Evolutionary conservation across 2,113 vertebrate genomes (phyloP).

Genomic region (Hypocryptadius cinnamomeus): DNA sequence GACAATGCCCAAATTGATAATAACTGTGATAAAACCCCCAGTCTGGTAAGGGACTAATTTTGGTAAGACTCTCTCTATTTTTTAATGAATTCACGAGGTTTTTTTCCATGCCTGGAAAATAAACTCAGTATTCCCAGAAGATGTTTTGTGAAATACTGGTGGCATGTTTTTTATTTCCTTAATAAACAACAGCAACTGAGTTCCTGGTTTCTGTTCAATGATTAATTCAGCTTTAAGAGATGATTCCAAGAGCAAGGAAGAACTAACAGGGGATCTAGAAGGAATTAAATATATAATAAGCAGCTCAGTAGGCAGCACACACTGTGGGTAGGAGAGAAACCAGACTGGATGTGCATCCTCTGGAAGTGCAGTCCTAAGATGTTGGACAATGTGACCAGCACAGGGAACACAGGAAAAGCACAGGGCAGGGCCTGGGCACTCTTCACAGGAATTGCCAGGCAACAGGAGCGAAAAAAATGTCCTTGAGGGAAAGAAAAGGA

Average conservation of each 20-base stretch:
- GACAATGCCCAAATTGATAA: not conserved
- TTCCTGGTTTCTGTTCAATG: not conserved
- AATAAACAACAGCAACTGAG: not conserved
- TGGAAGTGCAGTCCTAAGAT: not conserved
- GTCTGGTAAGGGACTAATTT: not conserved
- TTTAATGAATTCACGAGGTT: not conserved
- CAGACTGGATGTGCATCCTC: not conserved
- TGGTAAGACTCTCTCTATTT: not conserved
- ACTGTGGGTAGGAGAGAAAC: not conserved
- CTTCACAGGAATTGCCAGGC: conserved; percentile 4
- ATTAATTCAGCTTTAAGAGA: not conserved
- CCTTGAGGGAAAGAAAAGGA: not conserved
- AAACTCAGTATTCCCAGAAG: not conserved
- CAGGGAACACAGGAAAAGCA: not conserved
- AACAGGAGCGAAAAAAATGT: not conserved
- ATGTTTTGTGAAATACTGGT: not conserved
- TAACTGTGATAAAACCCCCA: not conserved
- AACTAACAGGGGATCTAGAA: not conserved
- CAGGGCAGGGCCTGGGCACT: not conserved
- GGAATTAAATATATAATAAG: not conserved
- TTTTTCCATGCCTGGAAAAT: not conserved
- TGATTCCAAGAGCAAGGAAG: not conserved
- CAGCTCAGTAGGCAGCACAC: not conserved
- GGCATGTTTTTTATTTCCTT: not conserved
- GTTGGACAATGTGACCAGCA: not conserved